Conservation (phyloP, 2,797 vertebrate genomes). For the Gobionotothen gibberifrons region DNA sequence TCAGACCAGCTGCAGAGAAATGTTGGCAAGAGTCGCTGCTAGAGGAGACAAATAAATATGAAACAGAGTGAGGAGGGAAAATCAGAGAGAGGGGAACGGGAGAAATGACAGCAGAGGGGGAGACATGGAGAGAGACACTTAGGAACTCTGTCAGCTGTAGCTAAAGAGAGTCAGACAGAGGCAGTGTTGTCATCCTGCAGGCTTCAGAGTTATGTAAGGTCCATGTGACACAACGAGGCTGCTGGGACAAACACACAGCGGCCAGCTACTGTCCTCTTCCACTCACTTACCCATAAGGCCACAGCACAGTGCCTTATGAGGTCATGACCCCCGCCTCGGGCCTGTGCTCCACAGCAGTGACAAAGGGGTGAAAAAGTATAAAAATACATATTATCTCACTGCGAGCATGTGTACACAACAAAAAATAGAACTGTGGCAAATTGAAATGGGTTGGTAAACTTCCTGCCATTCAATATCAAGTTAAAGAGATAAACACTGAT, state of each 20-base stretch:
- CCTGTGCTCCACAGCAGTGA: not conserved
- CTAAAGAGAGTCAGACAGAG: constrained; percentile 47
- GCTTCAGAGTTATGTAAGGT: constrained; percentile 68
- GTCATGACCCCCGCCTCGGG: constrained; percentile 18
- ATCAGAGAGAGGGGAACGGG: constrained; percentile 17
- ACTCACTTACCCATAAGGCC: constrained; percentile 33
- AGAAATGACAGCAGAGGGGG: constrained; percentile 40
- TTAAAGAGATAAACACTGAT: constrained; percentile 18
- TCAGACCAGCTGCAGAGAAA: constrained; percentile 70
- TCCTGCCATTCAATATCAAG: constrained; percentile 10
- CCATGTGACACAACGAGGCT: constrained; percentile 61
- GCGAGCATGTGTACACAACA: not conserved
- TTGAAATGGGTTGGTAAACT: constrained; percentile 8
- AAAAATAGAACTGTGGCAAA: not conserved
- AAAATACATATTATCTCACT: constrained; percentile 5
- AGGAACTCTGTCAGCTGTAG: constrained; percentile 62
- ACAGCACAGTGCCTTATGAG: constrained; percentile 26
- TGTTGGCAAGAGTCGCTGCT: constrained; percentile 64
- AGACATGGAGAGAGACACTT: constrained; percentile 39
- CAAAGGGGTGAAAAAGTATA: constrained; percentile 7
- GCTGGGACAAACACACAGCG: constrained; percentile 49
- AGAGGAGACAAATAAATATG: constrained; percentile 53
- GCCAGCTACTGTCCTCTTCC: constrained; percentile 38
- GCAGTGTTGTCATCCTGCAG: constrained; percentile 62
- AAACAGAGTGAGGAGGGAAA: constrained; percentile 19